Evolutionary conservation across 2,797 vertebrate species (phyloP).

Genomic region (Falco naumanni): DNA sequence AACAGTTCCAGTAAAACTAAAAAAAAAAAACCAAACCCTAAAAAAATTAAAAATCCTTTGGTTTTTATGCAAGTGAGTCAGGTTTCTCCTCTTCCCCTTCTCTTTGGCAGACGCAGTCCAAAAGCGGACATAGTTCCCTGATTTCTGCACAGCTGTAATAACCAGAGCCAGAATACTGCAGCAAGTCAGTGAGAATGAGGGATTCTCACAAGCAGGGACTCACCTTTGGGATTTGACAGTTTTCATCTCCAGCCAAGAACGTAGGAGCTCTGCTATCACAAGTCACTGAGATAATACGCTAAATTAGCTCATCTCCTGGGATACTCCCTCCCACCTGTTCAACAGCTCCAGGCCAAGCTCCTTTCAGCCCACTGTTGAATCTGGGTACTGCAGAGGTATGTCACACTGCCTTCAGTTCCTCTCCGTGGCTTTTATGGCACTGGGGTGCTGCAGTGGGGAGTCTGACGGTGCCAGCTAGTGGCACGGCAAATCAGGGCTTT

Average conservation of each 20-base stretch:
- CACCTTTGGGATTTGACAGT: conserved; percentile 24
- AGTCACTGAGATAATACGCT: background rate
- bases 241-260: background rate
- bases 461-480: background rate
- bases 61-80: background rate
- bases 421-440: background rate
- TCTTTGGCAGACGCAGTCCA: background rate
- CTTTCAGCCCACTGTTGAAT: background rate
- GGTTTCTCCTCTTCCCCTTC: background rate
- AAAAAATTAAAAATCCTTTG: background rate
- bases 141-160: background rate
- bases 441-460: background rate
- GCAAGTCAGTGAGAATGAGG: background rate
- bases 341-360: conserved; percentile 6
- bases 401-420: background rate
- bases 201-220: background rate
- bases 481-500: background rate
- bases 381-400: background rate
- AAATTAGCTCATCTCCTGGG: conserved; percentile 40
- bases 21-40: background rate
- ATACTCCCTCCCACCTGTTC: conserved; percentile 40
- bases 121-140: background rate
- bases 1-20: background rate
- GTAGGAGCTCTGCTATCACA: conserved; percentile 19
- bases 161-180: background rate